A percentile compares a stretch with the other conserved stretches of the same genome.
These are phyloP conservation scores for Halcyon senegalensis DNA, from an alignment of 2,113 vertebrate genomes.

Conservation along the genomic window DNA sequence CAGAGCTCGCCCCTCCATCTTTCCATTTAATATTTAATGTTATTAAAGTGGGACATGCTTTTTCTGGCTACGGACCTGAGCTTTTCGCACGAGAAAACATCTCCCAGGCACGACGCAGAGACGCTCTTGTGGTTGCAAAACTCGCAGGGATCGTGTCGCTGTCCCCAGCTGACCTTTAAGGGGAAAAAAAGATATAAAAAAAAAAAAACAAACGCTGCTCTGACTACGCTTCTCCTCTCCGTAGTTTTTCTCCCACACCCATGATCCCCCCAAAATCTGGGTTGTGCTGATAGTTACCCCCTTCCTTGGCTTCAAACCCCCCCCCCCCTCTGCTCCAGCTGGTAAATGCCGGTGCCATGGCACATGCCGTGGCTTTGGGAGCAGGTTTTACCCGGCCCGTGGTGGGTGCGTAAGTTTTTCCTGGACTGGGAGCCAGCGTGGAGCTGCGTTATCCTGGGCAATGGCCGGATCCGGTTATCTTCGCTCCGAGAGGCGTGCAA, in stretches of 20 bases:
- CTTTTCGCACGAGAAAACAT: neutral
- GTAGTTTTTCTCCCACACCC: accelerated
- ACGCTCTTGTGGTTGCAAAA: neutral
- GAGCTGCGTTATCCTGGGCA: neutral
- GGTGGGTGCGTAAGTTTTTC: neutral
- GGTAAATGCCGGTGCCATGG: neutral
- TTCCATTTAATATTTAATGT: neutral
- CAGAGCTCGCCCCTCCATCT: neutral
- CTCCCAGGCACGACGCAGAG: neutral
- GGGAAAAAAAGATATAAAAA: too few species aligned
- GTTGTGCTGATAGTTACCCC: neutral
- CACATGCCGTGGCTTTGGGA: neutral
- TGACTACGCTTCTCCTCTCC: neutral
- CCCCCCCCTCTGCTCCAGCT: neutral
- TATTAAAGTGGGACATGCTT: neutral
- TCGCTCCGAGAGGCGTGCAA: neutral
- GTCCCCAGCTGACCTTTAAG: conserved; percentile 40
- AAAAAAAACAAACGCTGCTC: neutral
- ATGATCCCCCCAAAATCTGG: neutral
- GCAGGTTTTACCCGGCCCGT: neutral
- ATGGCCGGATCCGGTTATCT: neutral
- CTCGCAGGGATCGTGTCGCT: neutral
- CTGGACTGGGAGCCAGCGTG: neutral
- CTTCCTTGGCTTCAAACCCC: too few species aligned
- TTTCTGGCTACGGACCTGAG: neutral